Evolutionary conservation across 1,140 invertebrate species (phyloP).

Genomic region (Leptopilina boulardi): DNA sequence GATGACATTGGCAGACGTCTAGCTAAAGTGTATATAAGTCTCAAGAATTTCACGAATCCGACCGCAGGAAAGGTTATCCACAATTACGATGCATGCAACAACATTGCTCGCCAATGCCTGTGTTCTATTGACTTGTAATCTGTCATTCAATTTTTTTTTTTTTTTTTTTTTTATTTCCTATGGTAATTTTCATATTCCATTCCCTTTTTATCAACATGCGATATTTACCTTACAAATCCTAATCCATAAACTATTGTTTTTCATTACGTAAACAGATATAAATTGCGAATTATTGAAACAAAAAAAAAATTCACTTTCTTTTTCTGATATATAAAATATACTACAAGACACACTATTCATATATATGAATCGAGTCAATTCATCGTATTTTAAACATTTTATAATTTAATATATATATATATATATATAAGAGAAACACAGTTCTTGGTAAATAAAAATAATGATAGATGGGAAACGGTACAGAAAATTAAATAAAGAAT

Average conservation of each 20-base stretch:
- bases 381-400: neutral
- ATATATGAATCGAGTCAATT: too few relatives aligned
- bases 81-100: conserved; percentile 13
- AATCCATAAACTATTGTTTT: conserved; percentile 14
- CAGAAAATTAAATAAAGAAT: conserved; percentile 53
- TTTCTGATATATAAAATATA: too few relatives aligned
- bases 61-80: conserved; percentile 17
- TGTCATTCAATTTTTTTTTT: neutral
- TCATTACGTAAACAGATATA: neutral
- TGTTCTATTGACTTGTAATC: conserved; percentile 15
- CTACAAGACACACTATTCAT: too few relatives aligned
- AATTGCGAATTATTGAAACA: neutral
- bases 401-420: too few relatives aligned
- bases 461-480: conserved; percentile 54
- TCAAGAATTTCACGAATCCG: conserved; percentile 30
- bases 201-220: neutral
- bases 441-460: neutral
- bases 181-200: neutral
- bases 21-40: conserved; percentile 3
- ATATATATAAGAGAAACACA: too few relatives aligned
- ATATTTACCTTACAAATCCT: neutral
- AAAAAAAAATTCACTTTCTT: too few relatives aligned
- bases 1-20: conserved; percentile 20
- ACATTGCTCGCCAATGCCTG: conserved; percentile 8
- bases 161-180: neutral